Base-by-base conservation (phyloP, 2,888 invertebrate species). In the Nymphalis urticae region DNA sequence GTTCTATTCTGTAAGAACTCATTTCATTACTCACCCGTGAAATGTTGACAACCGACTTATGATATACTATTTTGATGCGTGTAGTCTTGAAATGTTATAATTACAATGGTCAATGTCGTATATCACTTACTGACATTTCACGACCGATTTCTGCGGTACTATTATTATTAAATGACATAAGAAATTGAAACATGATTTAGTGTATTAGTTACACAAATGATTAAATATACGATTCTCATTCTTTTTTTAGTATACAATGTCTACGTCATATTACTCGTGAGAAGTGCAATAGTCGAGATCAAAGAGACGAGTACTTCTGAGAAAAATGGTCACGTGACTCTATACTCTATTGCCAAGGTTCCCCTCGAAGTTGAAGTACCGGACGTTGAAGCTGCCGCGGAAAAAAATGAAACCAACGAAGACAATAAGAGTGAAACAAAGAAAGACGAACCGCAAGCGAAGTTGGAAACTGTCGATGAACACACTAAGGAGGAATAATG, bases 241-340 rank as follows among this genome's bases (percentile, higher is more conserved):
- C 79, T n/a, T 5, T 56, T 77, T 84, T 1, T 82, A 89, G 89
- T 84, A 32, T 86, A 83, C 73, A 86, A 88, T 76, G 51, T 81
- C 66, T 89, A 88, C 79, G 71, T 86, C 0, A 75, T 89, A 2
- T 48, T 89, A 17, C 70, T 89, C 48, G 83, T 88, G 0, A 76
- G 88, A 71, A 89, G 88, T 68, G 78, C 79, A 0, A 85, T 88
- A 68, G 86, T 88, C 0, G 83, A 87, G 71, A 78, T 89, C 5
- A 84, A 80, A 74, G 81, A 72, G 75, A 76, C n/a, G 58, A 74
- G 6, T 72, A 77, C 42, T 66, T 81, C 50, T 77, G 81, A 69
- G 24, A 75, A 72, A 47, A 75, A 75, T 13, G 73, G 73, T 2
- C 70, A 75, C 50, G 69, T 74, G 17, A 70, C 72, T 42, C 48